Base-by-base conservation (phyloP, 2,113 vertebrate genomes). In the Cyprinodon tularosa region DNA sequence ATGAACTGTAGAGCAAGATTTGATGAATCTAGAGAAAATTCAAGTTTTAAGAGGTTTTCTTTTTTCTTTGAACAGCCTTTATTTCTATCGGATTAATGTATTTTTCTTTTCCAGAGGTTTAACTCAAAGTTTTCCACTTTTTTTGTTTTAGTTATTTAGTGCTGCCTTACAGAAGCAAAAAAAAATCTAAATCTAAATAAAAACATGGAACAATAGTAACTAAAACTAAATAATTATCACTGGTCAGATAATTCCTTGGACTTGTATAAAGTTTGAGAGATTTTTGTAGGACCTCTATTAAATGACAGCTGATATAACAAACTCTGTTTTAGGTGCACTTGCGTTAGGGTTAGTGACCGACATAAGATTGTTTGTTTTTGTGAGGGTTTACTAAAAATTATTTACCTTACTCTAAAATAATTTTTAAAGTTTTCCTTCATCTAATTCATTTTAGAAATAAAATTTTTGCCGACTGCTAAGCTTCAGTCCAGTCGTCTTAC, bases 1-100 rank as follows among this genome's bases (percentile, higher is more conserved):
- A 78, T 53, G 42, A 47, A 63, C 76, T 77, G 65, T 38, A 67
- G 70, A 71, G 14, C 72, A 70, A 74, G 80, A 78, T 74, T 77
- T 70, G 53, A 57, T 4, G 53, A 72, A 62, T 29, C 42, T 9
- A 6, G 42, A 44, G 62, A 76, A 71, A 45, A 29, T 29, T 29
- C 1, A 29, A 29, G 29, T 29, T 29, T 29, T 29, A 29, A 29
- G 29, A 29, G 29, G 1, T 29, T 29, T 29, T 29, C 29, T 74
- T 70, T 88, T 86, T 81, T 79, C 74, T 69, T 36, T n/a, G 48
- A 59, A 11, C 57, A 80, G 48, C 72, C 62, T 57, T 75, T 72
- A 72, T 20, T 47, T 81, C 64, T 12, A 78, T 78, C 69, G 60
- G 59, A 36, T 72, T 59, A 72, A 76, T 60, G 12, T 12, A 12